Percentiles rank a stretch among this genome's conserved stretches.
These are phyloP conservation scores for Octopus sinensis DNA, from an alignment of 1,140 invertebrate species.

Conservation along the genomic window DNA sequence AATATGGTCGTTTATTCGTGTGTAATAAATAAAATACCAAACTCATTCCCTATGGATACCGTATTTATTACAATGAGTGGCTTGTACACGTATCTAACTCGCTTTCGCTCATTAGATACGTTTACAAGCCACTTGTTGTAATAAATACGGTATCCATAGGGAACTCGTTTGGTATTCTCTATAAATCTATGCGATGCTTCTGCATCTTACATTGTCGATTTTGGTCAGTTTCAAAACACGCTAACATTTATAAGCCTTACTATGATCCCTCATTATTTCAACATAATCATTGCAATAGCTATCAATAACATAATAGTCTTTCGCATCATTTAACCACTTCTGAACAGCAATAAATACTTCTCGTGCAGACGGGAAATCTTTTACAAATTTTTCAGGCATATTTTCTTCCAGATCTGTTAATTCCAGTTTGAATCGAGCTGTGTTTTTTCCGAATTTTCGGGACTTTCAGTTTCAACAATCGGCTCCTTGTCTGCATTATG, in stretches of 20 bases:
- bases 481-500: slow-evolving; percentile 12
- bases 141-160: no score
- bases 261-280: slow-evolving; percentile 78
- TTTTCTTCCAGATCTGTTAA: slow-evolving; percentile 49
- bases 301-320: slow-evolving; percentile 80
- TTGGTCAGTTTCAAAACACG: slow-evolving; percentile 81
- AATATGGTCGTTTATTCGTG: no score
- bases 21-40: no score
- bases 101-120: no score
- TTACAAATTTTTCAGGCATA: slow-evolving; percentile 48
- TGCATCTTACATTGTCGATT: slow-evolving; percentile 83
- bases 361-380: slow-evolving; percentile 63
- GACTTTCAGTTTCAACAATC: neutral
- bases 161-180: no score
- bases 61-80: no score
- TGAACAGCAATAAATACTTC: slow-evolving; percentile 75
- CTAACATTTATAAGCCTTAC: slow-evolving; percentile 75
- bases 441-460: neutral
- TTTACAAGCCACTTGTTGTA: no score
- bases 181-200: slow-evolving; percentile 79
- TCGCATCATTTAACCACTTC: slow-evolving; percentile 75
- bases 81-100: no score
- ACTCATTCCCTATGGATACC: no score
- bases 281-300: slow-evolving; percentile 83
- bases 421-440: slow-evolving; percentile 49